Evolutionary conservation across 2,888 invertebrate species (phyloP), one percentile per base, ranked within the genome.

Genomic region (Xestia ashworthii): DNA sequence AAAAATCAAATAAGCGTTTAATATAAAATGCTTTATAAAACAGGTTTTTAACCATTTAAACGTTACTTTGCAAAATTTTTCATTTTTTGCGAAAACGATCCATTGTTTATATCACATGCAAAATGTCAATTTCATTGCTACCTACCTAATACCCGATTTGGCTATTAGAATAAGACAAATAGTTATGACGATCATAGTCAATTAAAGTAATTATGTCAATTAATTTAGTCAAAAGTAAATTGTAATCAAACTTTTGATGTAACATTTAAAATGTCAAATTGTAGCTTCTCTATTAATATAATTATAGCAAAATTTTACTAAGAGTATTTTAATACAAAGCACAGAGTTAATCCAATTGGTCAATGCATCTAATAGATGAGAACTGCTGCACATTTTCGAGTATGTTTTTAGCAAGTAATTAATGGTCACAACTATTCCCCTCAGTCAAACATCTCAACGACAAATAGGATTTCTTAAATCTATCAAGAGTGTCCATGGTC

Each of bases 131-230:
- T 80, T 76, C 41, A 77, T 84, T 80, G 73, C 64, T 80, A 84
- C 58, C 78, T 87, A 80, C 53, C 80, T 73, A 84, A 78, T 88
- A 87, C 86, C 88, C 81, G 84, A 77, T 78, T 83, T 76, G 81
- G 76, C 66, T 76, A 81, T 74, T 62, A 78, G 73, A 76, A 44
- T 67, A 78, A 87, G 86, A 87, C 67, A 79, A 84, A 87, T 87
- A 87, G 83, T 85, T 78, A 83, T 80, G 81, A 81, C 79, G 48
- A 81, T 83, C 41, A 50, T 64, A 53, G 75, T 84, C 69, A 71
- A 66, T 44, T 50, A 50, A 41, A 55, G 16, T 64, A 58, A 6
- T n/a, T 60, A 55, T 25, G 74, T 71, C 65, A 73, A 66, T 65
- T 66, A 62, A 78, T 66, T 25, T 62, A 44, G 65, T 83, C 74